Base-by-base conservation (phyloP, 2,888 invertebrate species). In the Cosmia pyralina region DNA sequence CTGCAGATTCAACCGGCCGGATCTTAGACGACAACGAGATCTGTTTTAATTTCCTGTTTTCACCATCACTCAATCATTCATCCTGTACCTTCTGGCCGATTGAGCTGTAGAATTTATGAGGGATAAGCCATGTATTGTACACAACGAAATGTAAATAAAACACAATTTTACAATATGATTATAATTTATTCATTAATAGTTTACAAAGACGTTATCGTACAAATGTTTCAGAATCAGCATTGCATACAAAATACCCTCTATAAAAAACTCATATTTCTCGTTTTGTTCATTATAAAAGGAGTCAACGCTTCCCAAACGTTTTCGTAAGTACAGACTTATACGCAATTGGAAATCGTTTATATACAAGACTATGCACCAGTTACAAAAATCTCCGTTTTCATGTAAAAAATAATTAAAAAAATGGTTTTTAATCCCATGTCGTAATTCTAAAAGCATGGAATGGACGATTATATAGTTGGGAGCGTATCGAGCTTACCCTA, bases 181-280 rank as follows among this genome's bases (percentile, higher is more conserved):
- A 96, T 96, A 95, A 95, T 96, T 95, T 96, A 96, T 95, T 95
- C 86, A 95, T 95, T 95, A 96, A 95, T 96, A 96, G 96, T 96
- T 95, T 96, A 96, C 95, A 96, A 93, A 95, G 94, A 95, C 93
- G 92, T 94, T 94, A 95, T 95, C 94, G 94, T 95, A 95, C 95
- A 95, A 94, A 94, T 92, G 92, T 93, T 85, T 93, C 84, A 90
- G 92, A 92, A 92, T 91, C 91, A 90, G 92, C 91, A 89, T 87
- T 88, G 84, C 81, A 81, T 87, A 84, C 87, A 84, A 85, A 81
- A 86, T 83, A 84, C 80, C 83, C 84, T 77, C 76, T 66, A 72
- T 75, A 82, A 82, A 79, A 84, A 77, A 83, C 82, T 7, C 59
- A 65, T 68, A 79, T 82, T 82, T 82, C 77, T 79, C 75, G 85